phyloP scores from a whole-genome alignment of 2,888 invertebrate species.

The Meta bourneti region DNA sequence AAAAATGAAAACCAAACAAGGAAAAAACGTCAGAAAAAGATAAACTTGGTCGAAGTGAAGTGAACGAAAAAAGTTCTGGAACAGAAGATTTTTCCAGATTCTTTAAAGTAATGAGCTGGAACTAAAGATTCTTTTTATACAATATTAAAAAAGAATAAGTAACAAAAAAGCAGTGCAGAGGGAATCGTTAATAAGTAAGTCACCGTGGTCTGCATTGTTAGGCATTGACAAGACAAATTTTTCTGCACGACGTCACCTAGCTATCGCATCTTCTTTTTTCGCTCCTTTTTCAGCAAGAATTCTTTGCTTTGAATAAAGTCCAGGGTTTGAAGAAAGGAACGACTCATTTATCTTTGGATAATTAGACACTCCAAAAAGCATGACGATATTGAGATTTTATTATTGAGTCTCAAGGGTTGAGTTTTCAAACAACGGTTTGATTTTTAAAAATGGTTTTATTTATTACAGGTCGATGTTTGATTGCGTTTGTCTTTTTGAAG shows the following conservation, averaged over 20 bases:
- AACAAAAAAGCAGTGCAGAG: neutral
- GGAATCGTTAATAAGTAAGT: constrained; percentile 59
- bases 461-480: too few species aligned
- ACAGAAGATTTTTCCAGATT: constrained; percentile 46
- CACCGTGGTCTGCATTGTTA: constrained; percentile 47
- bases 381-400: neutral
- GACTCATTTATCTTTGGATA: neutral
- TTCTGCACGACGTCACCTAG: constrained; percentile 30
- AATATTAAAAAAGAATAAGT: constrained; percentile 24
- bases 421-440: too few species aligned
- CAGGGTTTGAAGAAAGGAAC: neutral
- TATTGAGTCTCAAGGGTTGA: neutral
- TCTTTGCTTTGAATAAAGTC: neutral
- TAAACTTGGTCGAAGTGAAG: constrained; percentile 42
- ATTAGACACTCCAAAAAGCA: neutral
- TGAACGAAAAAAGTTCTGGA: constrained; percentile 34
- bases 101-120: constrained; percentile 70
- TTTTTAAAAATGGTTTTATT: too few species aligned
- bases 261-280: neutral
- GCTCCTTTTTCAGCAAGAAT: neutral
- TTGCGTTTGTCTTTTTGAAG: too few species aligned
- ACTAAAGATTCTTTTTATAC: constrained; percentile 28
- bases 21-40: constrained; percentile 40
- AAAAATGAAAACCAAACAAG: constrained; percentile 18
- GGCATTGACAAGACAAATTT: constrained; percentile 46